Conservation (phyloP, 2,888 invertebrate genomes). For the Caenorhabditis sp. region DNA sequence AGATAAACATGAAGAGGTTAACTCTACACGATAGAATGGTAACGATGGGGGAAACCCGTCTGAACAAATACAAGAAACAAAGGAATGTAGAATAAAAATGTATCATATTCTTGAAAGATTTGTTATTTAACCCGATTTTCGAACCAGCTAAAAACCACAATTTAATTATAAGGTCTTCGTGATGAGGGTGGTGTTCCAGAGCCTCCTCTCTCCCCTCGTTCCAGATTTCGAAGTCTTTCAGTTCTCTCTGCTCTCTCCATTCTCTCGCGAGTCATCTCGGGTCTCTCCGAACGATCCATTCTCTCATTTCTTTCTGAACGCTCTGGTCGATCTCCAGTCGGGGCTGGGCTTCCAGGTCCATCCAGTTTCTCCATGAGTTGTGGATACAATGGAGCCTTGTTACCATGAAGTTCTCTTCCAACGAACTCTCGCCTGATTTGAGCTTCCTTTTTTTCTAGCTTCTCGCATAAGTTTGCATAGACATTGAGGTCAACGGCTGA, state of each 20-base stretch:
- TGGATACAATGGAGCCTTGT: slow-evolving; percentile 53
- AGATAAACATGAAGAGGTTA: neutral
- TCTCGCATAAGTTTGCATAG: slow-evolving; percentile 36
- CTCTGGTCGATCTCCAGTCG: neutral
- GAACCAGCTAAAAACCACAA: neutral
- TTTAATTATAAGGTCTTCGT: slow-evolving; percentile 32
- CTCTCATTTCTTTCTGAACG: slow-evolving; percentile 9
- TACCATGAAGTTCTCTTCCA: slow-evolving; percentile 56
- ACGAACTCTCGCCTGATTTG: slow-evolving; percentile 57
- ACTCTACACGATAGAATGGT: neutral
- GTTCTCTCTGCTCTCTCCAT: slow-evolving; percentile 30
- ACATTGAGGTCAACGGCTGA: slow-evolving; percentile 37
- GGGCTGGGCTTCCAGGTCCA: slow-evolving; percentile 15
- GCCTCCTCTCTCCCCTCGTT: slow-evolving; percentile 48
- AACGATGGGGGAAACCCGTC: neutral
- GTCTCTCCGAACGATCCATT: slow-evolving; percentile 13
- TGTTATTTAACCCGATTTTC: neutral
- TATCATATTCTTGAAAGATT: neutral
- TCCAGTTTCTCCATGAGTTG: slow-evolving; percentile 20
- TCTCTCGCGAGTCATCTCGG: slow-evolving; percentile 1
- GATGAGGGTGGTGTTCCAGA: slow-evolving; percentile 57
- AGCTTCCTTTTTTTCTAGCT: slow-evolving; percentile 23
- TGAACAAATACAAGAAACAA: neutral
- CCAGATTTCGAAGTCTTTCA: slow-evolving; percentile 35
- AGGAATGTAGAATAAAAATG: neutral